Percentiles rank a stretch among this genome's conserved stretches.
Evolutionary conservation across 2,113 vertebrate species (phyloP).

Genomic region (human (Homo sapiens)): DNA sequence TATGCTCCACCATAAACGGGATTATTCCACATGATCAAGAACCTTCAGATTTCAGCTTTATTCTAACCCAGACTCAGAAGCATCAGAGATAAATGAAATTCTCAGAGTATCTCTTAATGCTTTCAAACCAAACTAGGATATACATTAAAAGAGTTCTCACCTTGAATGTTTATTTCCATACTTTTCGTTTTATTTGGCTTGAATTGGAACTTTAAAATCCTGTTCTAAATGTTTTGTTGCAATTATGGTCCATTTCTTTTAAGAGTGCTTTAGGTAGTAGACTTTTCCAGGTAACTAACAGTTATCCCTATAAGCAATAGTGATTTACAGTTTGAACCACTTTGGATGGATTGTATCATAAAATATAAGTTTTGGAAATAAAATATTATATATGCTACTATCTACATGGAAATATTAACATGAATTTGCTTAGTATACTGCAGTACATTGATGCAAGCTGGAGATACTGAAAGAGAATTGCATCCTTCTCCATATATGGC

Average conservation of each 20-base stretch:
- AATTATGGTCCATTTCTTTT: background rate
- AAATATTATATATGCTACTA: background rate
- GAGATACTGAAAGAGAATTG: background rate
- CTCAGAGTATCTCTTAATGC: background rate
- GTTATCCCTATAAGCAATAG: background rate
- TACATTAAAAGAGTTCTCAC: background rate
- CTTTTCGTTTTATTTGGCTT: conserved; percentile 20
- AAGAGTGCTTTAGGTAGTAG: conserved; percentile 1
- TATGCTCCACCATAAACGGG: background rate
- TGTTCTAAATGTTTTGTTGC: background rate
- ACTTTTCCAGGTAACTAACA: background rate
- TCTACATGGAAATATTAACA: background rate
- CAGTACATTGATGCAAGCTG: background rate
- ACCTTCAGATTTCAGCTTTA: background rate
- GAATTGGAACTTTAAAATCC: background rate
- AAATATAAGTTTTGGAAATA: conserved; percentile 16
- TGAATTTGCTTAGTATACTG: background rate
- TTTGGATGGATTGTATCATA: background rate
- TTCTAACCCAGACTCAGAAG: background rate
- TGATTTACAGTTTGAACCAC: background rate
- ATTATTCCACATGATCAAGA: background rate
- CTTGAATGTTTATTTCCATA: background rate
- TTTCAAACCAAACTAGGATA: background rate
- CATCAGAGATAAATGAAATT: conserved; percentile 6
- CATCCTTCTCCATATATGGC: background rate